Percentiles rank a stretch among this genome's conserved stretches.
Evolutionary conservation across 2,797 vertebrate genomes (phyloP).

Genomic region (Melanotaenia pygmaea): DNA sequence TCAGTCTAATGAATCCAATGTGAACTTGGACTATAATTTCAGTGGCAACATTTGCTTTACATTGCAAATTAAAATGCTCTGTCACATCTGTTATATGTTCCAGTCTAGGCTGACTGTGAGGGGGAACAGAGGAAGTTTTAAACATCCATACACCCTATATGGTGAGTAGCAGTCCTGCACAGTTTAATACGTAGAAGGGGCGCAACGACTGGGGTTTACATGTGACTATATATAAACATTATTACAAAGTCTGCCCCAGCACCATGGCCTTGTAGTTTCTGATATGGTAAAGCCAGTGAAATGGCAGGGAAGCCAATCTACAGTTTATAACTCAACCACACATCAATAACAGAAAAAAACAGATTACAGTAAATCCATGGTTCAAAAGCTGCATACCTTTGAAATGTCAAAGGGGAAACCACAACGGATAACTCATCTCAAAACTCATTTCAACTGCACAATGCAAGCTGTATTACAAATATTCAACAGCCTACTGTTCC

Average conservation of each 20-base stretch:
- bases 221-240: constrained; percentile 71
- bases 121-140: background rate
- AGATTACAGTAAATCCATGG: constrained; percentile 84
- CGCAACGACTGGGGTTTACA: constrained; percentile 62
- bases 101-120: constrained; percentile 12
- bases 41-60: constrained; percentile 37
- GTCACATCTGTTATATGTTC: constrained; percentile 16
- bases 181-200: constrained; percentile 45
- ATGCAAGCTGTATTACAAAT: constrained; percentile 79
- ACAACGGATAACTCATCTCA: constrained; percentile 81
- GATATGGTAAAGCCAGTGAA: constrained; percentile 66
- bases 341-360: constrained; percentile 81
- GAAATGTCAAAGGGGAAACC: constrained; percentile 84
- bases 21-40: constrained; percentile 2
- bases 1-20: background rate
- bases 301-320: constrained; percentile 77
- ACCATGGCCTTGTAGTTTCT: constrained; percentile 63
- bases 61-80: constrained; percentile 26
- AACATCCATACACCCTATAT: constrained; percentile 46
- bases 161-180: constrained; percentile 40
- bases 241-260: constrained; percentile 64
- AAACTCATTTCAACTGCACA: constrained; percentile 83
- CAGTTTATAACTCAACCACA: constrained; percentile 83
- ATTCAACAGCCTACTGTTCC: constrained; percentile 77
- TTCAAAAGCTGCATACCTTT: constrained; percentile 81